A percentile compares a stretch with the other conserved stretches of the same genome.
These are phyloP conservation scores for Dryobota labecula DNA, from an alignment of 2,888 invertebrate genomes.

Conservation along the genomic window DNA sequence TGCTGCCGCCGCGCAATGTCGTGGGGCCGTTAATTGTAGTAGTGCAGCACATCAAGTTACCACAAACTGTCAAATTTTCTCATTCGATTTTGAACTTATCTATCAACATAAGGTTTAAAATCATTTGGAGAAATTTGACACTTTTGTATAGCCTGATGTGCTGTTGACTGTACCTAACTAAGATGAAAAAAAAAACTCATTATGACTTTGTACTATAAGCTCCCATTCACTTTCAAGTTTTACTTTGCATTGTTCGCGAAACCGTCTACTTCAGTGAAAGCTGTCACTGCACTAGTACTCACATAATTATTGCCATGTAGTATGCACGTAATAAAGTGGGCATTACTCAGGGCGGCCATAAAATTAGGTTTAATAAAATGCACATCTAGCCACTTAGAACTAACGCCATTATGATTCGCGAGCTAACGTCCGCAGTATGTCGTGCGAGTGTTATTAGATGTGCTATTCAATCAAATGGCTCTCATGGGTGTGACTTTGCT, in stretches of 20 bases:
- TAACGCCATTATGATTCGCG: slow-evolving; percentile 57
- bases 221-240: neutral
- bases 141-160: too few relatives aligned
- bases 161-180: too few relatives aligned
- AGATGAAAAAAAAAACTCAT: neutral
- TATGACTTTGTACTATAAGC: neutral
- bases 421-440: slow-evolving; percentile 29
- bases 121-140: too few relatives aligned
- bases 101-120: too few relatives aligned
- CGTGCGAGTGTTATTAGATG: slow-evolving; percentile 26
- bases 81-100: too few relatives aligned
- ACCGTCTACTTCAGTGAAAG: neutral
- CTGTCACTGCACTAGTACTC: slow-evolving; percentile 2
- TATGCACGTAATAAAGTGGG: slow-evolving; percentile 29
- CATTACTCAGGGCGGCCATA: slow-evolving; percentile 54
- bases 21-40: too few relatives aligned
- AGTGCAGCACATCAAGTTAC: too few relatives aligned
- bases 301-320: slow-evolving; percentile 25
- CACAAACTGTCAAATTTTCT: too few relatives aligned
- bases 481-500: neutral
- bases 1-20: too few relatives aligned
- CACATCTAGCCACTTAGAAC: slow-evolving; percentile 64
- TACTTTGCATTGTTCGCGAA: neutral
- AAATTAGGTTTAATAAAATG: slow-evolving; percentile 67
- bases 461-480: slow-evolving; percentile 35